Conservation (phyloP, 1,140 invertebrate species). For the Nomia melanderi region DNA sequence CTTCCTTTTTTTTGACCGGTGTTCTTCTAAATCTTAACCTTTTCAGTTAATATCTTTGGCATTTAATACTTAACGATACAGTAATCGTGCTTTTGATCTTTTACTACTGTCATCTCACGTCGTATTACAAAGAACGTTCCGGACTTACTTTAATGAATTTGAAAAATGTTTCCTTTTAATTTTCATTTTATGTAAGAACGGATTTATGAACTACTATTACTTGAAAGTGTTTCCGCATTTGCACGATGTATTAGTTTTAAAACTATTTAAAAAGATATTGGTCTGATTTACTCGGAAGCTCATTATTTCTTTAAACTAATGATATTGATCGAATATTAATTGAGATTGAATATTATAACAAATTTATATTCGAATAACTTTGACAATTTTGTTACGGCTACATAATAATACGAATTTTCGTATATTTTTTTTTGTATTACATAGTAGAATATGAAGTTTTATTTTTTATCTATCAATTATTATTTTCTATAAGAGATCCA, state of each 20-base stretch:
- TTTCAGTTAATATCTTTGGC: constrained; percentile 16
- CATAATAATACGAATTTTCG: background rate
- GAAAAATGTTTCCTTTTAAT: background rate
- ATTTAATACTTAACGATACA: constrained; percentile 12
- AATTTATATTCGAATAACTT: background rate
- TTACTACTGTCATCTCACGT: constrained; percentile 19
- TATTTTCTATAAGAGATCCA: background rate
- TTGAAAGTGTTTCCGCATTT: background rate
- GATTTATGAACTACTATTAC: background rate
- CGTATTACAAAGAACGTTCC: background rate
- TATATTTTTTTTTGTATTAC: background rate
- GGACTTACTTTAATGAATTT: background rate
- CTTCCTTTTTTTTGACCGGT: background rate
- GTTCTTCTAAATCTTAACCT: background rate
- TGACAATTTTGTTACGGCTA: background rate
- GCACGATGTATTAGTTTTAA: background rate
- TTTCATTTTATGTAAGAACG: background rate
- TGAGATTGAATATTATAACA: too few relatives aligned
- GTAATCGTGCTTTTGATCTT: constrained; percentile 23
- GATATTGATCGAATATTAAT: background rate
- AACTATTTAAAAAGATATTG: background rate
- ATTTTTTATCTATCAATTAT: background rate
- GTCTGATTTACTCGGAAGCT: background rate
- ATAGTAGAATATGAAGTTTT: background rate
- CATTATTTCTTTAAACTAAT: background rate